These are phyloP conservation scores for Lucinisca nassula DNA, from an alignment of 2,888 invertebrate species.

Conservation along the genomic window DNA sequence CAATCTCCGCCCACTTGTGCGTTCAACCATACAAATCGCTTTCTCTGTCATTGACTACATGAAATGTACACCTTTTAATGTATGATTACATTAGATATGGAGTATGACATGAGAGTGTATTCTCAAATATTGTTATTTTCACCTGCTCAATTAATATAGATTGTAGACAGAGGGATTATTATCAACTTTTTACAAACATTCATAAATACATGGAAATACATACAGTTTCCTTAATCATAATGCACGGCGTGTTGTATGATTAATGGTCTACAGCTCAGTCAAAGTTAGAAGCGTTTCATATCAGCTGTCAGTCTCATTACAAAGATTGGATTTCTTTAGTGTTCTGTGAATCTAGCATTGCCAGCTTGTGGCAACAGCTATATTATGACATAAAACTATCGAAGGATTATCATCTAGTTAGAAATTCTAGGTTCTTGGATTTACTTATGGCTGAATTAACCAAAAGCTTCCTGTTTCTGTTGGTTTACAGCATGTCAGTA, in stretches of 20 bases:
- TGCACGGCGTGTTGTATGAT: too few relatives aligned
- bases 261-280: too few relatives aligned
- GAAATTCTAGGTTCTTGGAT: neutral
- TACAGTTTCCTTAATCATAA: too few relatives aligned
- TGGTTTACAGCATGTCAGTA: neutral
- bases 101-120: neutral
- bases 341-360: neutral
- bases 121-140: neutral
- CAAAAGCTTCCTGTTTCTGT: neutral
- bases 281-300: too few relatives aligned
- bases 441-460: neutral
- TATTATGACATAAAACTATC: neutral
- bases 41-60: conserved; percentile 20
- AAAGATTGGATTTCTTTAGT: too few relatives aligned
- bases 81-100: neutral
- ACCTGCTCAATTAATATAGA: conserved; percentile 6
- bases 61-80: conserved; percentile 6
- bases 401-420: neutral
- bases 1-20: conserved; percentile 49
- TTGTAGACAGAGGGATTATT: too few relatives aligned
- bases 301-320: too few relatives aligned
- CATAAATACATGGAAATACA: too few relatives aligned
- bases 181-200: too few relatives aligned
- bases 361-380: too few relatives aligned
- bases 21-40: conserved; percentile 56